Conservation (phyloP, 2,888 invertebrate species). For the Hydroisotoma schaefferi region DNA sequence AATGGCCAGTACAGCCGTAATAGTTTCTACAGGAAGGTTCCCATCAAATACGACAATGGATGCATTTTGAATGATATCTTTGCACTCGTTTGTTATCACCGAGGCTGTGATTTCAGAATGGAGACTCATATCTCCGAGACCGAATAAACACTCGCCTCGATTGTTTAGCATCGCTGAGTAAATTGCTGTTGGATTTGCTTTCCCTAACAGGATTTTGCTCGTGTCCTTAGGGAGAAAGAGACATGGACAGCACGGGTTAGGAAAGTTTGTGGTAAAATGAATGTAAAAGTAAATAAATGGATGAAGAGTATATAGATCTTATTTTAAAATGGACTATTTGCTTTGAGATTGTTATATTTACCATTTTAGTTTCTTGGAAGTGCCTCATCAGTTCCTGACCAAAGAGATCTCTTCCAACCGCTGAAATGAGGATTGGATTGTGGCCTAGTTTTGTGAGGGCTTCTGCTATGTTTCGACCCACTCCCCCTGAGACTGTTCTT, state of each 20-base stretch:
- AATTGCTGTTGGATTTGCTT: constrained; percentile 62
- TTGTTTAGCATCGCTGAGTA: constrained; percentile 72
- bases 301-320: neutral
- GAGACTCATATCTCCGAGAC: constrained; percentile 80
- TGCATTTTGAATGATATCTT: constrained; percentile 32
- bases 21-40: constrained; percentile 68
- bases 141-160: constrained; percentile 71
- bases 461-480: constrained; percentile 87
- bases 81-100: constrained; percentile 19
- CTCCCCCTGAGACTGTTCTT: constrained; percentile 59
- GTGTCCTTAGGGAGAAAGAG: too few species aligned
- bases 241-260: too few species aligned
- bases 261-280: too few species aligned
- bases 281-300: neutral
- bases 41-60: constrained; percentile 80
- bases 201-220: constrained; percentile 26
- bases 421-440: constrained; percentile 63
- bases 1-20: constrained; percentile 62
- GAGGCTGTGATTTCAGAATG: constrained; percentile 66
- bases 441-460: constrained; percentile 71
- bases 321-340: neutral
- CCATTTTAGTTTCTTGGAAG: constrained; percentile 33
- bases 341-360: constrained; percentile 15
- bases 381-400: constrained; percentile 41
- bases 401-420: constrained; percentile 66